Percentiles rank a stretch among this genome's conserved stretches.
Evolutionary conservation across 2,888 invertebrate species (phyloP).

Genomic region (Pristionchus arcanus): DNA sequence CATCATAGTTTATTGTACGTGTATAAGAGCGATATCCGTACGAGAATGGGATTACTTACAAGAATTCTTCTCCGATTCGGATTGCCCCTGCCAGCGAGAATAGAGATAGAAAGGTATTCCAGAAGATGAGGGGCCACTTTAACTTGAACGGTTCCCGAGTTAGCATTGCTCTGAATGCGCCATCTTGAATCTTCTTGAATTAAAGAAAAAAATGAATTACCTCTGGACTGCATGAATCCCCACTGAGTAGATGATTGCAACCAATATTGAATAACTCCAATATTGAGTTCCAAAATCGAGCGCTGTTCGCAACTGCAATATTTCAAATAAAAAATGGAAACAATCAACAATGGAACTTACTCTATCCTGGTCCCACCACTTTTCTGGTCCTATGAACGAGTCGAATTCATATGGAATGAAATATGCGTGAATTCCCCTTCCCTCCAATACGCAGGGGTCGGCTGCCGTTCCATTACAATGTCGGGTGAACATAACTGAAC

Average conservation of each 20-base stretch:
- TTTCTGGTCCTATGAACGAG: constrained; percentile 58
- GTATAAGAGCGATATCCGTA: no score
- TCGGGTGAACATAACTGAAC: neutral
- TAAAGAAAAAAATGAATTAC: constrained; percentile 51
- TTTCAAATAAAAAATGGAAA: neutral
- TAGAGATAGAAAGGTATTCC: constrained; percentile 80
- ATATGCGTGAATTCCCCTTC: neutral
- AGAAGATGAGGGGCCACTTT: constrained; percentile 79
- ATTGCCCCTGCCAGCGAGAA: constrained; percentile 79
- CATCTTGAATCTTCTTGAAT: constrained; percentile 62
- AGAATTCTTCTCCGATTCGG: constrained; percentile 58
- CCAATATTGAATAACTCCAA: constrained; percentile 67
- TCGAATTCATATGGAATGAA: constrained; percentile 68
- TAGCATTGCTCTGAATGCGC: constrained; percentile 72
- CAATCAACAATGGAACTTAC: neutral
- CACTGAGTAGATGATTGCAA: constrained; percentile 80
- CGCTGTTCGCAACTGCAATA: neutral
- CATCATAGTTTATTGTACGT: no score
- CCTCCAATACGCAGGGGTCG: neutral
- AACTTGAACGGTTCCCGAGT: constrained; percentile 79
- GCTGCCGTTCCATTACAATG: neutral
- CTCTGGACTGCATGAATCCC: constrained; percentile 79
- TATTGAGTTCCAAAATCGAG: constrained; percentile 62
- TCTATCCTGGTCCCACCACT: constrained; percentile 53
- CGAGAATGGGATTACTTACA: neutral